phyloP scores from a whole-genome alignment of 2,113 vertebrate species.

The Hydrochoerus hydrochaeris region DNA sequence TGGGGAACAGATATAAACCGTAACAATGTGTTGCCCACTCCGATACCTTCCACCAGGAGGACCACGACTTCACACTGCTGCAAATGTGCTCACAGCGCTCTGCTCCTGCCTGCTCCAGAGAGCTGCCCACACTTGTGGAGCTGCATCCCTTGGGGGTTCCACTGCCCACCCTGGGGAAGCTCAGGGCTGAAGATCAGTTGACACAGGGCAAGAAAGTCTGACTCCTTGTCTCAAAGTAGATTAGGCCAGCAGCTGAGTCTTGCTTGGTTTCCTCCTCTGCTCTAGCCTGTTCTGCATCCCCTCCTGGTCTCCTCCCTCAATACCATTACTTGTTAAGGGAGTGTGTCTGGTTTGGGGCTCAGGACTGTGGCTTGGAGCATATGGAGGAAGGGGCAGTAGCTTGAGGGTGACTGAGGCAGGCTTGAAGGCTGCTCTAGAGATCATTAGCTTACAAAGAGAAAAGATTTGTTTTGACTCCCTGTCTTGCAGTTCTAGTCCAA shows the following conservation, averaged over 20 bases:
- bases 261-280: background rate
- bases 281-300: background rate
- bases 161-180: background rate
- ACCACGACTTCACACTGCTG: no score
- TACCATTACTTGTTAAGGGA: background rate
- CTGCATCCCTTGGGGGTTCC: background rate
- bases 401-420: background rate
- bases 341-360: background rate
- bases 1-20: background rate
- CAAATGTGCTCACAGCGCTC: background rate
- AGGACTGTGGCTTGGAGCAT: background rate
- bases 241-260: background rate
- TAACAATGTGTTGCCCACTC: background rate
- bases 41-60: background rate
- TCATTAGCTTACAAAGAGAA: background rate
- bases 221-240: background rate
- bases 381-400: background rate
- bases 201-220: background rate
- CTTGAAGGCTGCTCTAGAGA: background rate
- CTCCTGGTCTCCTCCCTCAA: background rate
- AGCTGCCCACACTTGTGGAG: background rate
- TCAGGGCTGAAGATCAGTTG: background rate
- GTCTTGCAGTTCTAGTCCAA: background rate
- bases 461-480: background rate
- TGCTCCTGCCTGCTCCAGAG: background rate